Base-by-base conservation (phyloP, 64 coral and sea anemone genomes). In the Orbicella faveolata region DNA sequence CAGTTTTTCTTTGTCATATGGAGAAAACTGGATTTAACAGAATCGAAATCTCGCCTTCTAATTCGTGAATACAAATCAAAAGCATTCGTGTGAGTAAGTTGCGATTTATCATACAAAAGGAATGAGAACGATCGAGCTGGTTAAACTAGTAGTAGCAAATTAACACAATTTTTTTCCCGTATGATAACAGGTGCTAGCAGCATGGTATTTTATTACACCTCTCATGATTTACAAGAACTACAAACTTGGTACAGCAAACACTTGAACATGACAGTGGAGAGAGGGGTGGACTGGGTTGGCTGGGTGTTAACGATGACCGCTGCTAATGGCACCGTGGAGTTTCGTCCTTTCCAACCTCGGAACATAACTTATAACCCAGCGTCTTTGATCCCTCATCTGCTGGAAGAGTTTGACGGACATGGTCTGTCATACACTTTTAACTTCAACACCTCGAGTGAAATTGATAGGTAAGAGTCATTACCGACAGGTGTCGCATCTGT, bases 361-460 rank as follows among this genome's bases (percentile, higher is more conserved):
- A 79, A 59, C 87, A 89, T 67, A 0, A 69, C 75, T 19, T 8
- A 52, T 23, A 89, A 89, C 87, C 87, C 87, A 4, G 87, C 87
- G 26, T 89, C 75, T 18, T 65, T 89, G 36, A 89, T 89, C 39
- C 57, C 87, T 3, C 87, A 89, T n/a, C 64, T 89, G 23, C 53
- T 79, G 36, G 75, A 89, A 41, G 87, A 89, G 61, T 89, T 89
- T 78, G 87, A 89, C 66, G 87, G 87, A 36, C 87, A 66, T 68
- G 87, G 87, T 13, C 75, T 89, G 74, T 89, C 87, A 9, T 89
- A 89, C 37, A 89, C 87, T 16, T 89, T 89, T 34, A 78, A 89
- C 55, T 89, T 77, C 34, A 78, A 89, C 13, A 79, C 87, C 18
- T 89, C 87, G 12, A 14, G 36, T 23, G 87, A 89, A 61, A 75